phyloP scores from a whole-genome alignment of 2,888 invertebrate species.

The Metalampra italica region DNA sequence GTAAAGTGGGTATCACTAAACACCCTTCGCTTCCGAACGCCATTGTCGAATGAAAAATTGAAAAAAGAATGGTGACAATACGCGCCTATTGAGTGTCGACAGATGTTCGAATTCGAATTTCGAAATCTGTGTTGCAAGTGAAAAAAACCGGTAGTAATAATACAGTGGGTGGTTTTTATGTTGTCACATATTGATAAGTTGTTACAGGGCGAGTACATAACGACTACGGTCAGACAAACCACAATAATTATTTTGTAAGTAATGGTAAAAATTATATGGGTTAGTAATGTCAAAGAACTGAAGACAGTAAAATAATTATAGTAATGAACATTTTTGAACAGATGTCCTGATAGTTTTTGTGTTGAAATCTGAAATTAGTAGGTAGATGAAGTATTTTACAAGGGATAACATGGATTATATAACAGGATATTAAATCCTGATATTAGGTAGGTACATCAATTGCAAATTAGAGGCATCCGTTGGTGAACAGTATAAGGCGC shows the following conservation, averaged over 20 bases:
- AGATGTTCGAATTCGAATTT: conserved; percentile 60
- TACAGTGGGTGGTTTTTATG: conserved; percentile 27
- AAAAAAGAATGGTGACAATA: conserved; percentile 47
- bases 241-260: conserved; percentile 1
- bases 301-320: neutral
- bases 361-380: too few relatives aligned
- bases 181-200: conserved; percentile 3
- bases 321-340: neutral
- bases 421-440: too few relatives aligned
- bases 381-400: too few relatives aligned
- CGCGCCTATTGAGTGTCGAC: conserved; percentile 59
- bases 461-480: too few relatives aligned
- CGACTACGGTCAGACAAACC: neutral
- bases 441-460: too few relatives aligned
- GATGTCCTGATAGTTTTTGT: neutral
- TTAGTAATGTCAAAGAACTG: neutral
- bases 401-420: too few relatives aligned
- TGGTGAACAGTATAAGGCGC: too few relatives aligned
- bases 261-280: neutral
- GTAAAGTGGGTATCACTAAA: conserved; percentile 9
- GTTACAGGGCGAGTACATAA: neutral
- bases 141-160: conserved; percentile 51
- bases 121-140: conserved; percentile 54
- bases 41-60: conserved; percentile 32
- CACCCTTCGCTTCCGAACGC: conserved; percentile 35